phyloP scores from a whole-genome alignment of 1,140 invertebrate species.

The Ephestia elutella region DNA sequence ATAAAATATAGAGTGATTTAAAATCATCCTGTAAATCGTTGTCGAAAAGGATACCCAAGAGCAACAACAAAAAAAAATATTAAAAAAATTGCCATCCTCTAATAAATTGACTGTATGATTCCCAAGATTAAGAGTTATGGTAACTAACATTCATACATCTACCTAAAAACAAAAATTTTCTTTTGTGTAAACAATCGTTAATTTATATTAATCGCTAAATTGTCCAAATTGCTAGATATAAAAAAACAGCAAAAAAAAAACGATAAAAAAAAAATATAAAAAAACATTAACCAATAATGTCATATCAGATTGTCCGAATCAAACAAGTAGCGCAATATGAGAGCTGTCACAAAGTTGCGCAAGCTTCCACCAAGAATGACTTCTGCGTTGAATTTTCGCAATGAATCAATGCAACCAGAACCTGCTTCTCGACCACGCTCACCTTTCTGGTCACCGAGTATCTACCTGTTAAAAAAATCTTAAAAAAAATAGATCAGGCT shows the following conservation, averaged over 20 bases:
- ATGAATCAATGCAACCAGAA: conserved; percentile 19
- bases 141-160: too few relatives aligned
- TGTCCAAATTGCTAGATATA: neutral
- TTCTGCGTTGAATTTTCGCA: conserved; percentile 18
- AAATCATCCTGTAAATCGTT: too few relatives aligned
- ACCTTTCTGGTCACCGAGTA: conserved; percentile 39
- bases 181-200: too few relatives aligned
- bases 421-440: conserved; percentile 16
- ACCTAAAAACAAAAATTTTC: too few relatives aligned
- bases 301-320: conserved; percentile 1
- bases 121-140: too few relatives aligned
- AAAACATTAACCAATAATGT: neutral
- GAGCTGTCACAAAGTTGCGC: conserved; percentile 14
- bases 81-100: too few relatives aligned
- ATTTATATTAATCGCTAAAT: too few relatives aligned
- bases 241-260: neutral
- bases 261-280: neutral
- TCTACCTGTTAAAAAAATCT: conserved; percentile 48
- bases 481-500: conserved; percentile 40
- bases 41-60: too few relatives aligned
- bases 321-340: conserved; percentile 4
- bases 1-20: too few relatives aligned
- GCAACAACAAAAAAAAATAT: too few relatives aligned
- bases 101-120: too few relatives aligned
- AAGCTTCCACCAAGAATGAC: conserved; percentile 12